phyloP scores from a whole-genome alignment of 2,797 vertebrate genomes.

The Delichon dasypus region DNA sequence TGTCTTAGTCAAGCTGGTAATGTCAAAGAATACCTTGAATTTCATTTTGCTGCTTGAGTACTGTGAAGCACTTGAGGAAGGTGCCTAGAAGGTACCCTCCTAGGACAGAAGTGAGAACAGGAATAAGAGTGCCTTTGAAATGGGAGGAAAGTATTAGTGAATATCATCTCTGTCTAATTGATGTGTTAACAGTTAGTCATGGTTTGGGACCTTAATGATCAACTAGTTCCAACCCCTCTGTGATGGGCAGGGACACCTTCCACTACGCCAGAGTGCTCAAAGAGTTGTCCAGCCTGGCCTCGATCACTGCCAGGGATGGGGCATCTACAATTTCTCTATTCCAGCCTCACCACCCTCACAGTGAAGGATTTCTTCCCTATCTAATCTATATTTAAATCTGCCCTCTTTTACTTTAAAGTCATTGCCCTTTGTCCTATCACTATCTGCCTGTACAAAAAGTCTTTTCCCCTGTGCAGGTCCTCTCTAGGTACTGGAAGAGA shows the following conservation, averaged over 20 bases:
- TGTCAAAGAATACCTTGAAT: fast-evolving
- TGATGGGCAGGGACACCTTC: fast-evolving
- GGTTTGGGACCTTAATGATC: not conserved
- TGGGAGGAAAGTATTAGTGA: not conserved
- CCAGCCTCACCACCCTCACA: not conserved
- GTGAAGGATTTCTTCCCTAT: not conserved
- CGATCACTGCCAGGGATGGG: not conserved
- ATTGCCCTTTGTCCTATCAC: not conserved
- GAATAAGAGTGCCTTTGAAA: not conserved
- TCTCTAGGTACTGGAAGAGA: not conserved
- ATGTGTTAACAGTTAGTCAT: not conserved
- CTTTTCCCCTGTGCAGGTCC: not conserved
- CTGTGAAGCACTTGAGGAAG: not conserved
- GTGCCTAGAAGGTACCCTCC: not conserved
- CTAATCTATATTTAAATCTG: not conserved
- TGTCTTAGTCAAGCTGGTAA: not conserved
- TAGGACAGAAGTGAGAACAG: not conserved
- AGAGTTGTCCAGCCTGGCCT: not conserved
- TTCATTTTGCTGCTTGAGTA: not conserved
- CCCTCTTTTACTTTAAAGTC: not conserved
- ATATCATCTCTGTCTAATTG: not conserved
- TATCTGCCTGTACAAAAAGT: not conserved
- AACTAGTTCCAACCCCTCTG: not conserved
- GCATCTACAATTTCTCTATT: not conserved
- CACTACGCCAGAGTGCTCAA: not conserved